Percentiles rank a stretch among this genome's conserved stretches.
phyloP scores from a whole-genome alignment of 2,113 vertebrate genomes.

The Alosa alosa region DNA sequence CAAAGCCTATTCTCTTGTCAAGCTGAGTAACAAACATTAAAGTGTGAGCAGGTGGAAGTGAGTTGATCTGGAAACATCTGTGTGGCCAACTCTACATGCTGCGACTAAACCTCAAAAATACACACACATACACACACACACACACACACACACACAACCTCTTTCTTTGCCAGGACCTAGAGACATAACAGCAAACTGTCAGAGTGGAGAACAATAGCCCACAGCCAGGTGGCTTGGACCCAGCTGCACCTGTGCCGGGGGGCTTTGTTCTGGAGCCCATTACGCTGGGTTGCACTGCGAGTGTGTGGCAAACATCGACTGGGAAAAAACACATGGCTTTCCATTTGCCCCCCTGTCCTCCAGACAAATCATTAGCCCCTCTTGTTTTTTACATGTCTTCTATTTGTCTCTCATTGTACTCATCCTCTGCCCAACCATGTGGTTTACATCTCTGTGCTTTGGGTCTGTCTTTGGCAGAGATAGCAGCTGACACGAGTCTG shows the following conservation, averaged over 20 bases:
- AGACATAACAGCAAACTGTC: not conserved
- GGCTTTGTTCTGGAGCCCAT: not conserved
- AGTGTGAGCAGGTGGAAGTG: slow-evolving; percentile 19
- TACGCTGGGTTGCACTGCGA: not conserved
- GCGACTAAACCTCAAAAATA: not conserved
- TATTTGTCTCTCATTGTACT: not conserved
- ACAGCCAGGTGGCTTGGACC: not conserved
- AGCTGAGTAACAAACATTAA: slow-evolving; percentile 39
- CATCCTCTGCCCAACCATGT: not conserved
- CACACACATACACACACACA: not conserved
- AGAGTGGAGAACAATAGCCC: not conserved
- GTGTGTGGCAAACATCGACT: not conserved
- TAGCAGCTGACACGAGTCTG: not conserved
- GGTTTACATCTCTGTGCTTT: not conserved
- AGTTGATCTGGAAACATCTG: slow-evolving; percentile 1
- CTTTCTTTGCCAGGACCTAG: not conserved
- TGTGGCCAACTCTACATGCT: slow-evolving; percentile 1
- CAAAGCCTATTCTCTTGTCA: slow-evolving; percentile 25
- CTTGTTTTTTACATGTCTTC: not conserved
- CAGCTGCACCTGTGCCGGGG: slow-evolving; percentile 1
- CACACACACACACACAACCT: not conserved
- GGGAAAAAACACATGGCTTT: not conserved
- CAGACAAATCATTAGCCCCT: not conserved
- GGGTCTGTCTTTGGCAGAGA: not conserved
- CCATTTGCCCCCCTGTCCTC: not conserved